Conservation (phyloP, 2,113 vertebrate species). For the Ploceus nigricollis region DNA sequence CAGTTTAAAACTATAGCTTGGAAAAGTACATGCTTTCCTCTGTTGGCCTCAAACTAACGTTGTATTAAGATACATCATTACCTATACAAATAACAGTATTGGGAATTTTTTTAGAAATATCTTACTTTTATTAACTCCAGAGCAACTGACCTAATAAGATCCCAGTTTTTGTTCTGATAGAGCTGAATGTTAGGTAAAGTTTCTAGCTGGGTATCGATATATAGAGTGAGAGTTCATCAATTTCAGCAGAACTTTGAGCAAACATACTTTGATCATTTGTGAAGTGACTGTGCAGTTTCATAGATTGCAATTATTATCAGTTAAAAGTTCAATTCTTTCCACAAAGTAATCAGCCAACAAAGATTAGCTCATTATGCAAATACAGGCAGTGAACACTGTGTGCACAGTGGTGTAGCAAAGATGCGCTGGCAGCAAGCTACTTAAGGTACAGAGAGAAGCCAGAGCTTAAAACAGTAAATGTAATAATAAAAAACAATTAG, state of each 20-base stretch:
- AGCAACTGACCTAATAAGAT: not conserved
- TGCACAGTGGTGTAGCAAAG: conserved; percentile 41
- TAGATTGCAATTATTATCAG: conserved; percentile 68
- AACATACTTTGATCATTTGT: conserved; percentile 44
- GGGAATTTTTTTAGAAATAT: not conserved
- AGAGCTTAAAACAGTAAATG: not conserved
- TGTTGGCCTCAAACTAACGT: not conserved
- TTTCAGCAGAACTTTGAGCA: conserved; percentile 44
- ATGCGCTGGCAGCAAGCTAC: not conserved
- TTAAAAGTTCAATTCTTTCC: conserved; percentile 68
- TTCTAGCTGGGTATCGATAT: not conserved
- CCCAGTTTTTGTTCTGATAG: not conserved
- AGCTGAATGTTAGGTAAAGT: not conserved
- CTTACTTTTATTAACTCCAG: not conserved
- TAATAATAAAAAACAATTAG: conserved; percentile 28
- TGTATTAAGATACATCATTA: not conserved
- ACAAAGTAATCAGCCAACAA: conserved; percentile 63
- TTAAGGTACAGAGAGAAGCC: not conserved
- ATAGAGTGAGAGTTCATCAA: conserved; percentile 36
- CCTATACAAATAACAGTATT: not conserved
- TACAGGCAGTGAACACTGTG: conserved; percentile 9
- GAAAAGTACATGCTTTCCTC: not conserved
- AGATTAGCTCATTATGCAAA: conserved; percentile 65
- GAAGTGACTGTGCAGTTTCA: conserved; percentile 36
- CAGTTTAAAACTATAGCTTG: not conserved